Base-by-base conservation (phyloP, 1,140 invertebrate species). In the Hycleus phaleratus region DNA sequence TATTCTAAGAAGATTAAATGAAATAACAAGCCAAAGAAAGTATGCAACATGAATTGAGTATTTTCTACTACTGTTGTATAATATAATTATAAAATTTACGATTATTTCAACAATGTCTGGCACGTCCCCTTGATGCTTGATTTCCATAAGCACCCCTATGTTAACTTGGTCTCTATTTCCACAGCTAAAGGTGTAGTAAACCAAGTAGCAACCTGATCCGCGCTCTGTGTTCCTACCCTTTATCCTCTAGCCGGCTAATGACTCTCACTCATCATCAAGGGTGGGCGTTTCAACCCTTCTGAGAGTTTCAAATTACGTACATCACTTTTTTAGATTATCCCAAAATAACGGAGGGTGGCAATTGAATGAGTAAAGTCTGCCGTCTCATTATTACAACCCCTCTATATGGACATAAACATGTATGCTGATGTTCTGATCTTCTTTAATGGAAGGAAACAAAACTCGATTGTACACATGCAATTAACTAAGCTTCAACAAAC, bases 401-500 rank as follows among this genome's bases (percentile, higher is more conserved):
- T 40, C 46, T 38, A 42, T 11, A 42, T 11, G 10, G 4, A 42
- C 32, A 42, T 10, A 5, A 7, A 42, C 40, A 42, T 11, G 40
- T 11, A 9, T 11, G 40, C n/a, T 42, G 5, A 38, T 38, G 40
- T n/a, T 44, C 5, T 12, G 39, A 49, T 57, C 47, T 57, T 38
- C 39, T 43, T 49, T 50, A 57, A 57, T 49, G 39, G 56, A 43
- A 44, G 56, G 47, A 57, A 49, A 57, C 47, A 44, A 44, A 50
- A 57, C 47, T 26, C 47, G 56, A 57, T 57, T 57, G 56, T 57
- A 57, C 56, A 57, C 56, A 57, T 57, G 47, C 56, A 57, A 57
- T 57, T 57, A 57, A 57, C 47, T 46, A 46, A 57, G 47, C 56
- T 45, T 50, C 47, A 26, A 38, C 47, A 57, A 57, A 57, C 56